Conservation (phyloP, 1,140 invertebrate genomes). For the Leucophenga varia region DNA sequence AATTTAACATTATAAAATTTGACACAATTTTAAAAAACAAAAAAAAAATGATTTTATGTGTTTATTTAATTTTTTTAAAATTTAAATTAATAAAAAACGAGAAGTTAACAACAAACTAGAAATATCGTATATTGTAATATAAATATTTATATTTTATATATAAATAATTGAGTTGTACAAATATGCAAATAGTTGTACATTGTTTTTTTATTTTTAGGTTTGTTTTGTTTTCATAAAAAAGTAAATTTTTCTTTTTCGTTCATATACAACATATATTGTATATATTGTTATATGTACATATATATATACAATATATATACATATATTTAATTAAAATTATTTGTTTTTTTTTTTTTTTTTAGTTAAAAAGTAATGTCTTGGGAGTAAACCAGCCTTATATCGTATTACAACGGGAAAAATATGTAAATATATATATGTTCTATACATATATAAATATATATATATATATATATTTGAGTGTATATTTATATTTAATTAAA, state of each 20-base stretch:
- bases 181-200: conserved; percentile 3
- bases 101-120: conserved; percentile 1
- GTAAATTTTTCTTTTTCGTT: no score
- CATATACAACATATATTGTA: conserved; percentile 1
- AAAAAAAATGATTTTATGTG: no score
- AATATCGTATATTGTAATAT: conserved; percentile 3
- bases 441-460: conserved; percentile 22
- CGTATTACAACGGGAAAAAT: conserved; percentile 53
- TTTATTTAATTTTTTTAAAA: neutral
- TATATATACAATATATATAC: conserved; percentile 26
- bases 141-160: conserved; percentile 7
- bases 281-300: conserved; percentile 13
- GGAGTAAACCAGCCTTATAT: conserved; percentile 57
- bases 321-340: conserved; percentile 4
- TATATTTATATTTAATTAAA: conserved; percentile 12
- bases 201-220: conserved; percentile 20
- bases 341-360: conserved; percentile 2
- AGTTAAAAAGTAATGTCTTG: conserved; percentile 55
- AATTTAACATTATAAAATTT: no score
- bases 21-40: no score
- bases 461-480: conserved; percentile 19
- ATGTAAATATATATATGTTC: conserved; percentile 28
- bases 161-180: neutral
- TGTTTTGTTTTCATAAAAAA: no score
- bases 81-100: neutral